These are phyloP conservation scores for Jaculus jaculus DNA, from an alignment of 2,113 vertebrate species.

Conservation along the genomic window DNA sequence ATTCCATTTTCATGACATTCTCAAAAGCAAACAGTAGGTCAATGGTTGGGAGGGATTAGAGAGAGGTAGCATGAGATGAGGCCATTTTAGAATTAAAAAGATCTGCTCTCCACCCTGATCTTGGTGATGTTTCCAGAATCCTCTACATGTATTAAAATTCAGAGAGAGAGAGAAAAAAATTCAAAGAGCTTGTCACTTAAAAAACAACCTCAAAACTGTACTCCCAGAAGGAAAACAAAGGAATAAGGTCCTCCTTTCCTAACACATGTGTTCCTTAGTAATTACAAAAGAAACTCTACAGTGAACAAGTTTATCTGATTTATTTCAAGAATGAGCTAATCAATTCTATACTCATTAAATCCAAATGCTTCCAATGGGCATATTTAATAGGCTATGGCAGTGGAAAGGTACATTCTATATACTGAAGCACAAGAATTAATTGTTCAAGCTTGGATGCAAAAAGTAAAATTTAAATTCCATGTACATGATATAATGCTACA, in stretches of 20 bases:
- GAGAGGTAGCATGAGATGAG: rapidly evolving
- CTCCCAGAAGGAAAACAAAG: not conserved
- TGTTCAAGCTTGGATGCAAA: slow-evolving; percentile 42
- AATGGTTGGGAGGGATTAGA: not conserved
- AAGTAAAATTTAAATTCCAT: slow-evolving; percentile 58
- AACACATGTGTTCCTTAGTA: not conserved
- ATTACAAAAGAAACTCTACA: slow-evolving; percentile 14
- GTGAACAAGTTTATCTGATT: not conserved
- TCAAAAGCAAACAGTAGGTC: not conserved
- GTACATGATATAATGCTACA: slow-evolving; percentile 5
- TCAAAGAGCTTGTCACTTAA: not conserved
- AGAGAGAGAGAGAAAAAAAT: too few relatives aligned
- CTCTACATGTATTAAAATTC: not conserved
- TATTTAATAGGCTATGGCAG: not conserved
- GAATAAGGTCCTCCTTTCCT: not conserved
- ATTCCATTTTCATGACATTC: not conserved
- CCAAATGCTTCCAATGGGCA: slow-evolving; percentile 37
- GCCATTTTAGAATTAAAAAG: not conserved
- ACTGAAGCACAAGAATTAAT: slow-evolving; percentile 29
- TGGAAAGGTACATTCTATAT: not conserved
- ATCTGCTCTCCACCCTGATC: not conserved
- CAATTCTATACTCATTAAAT: slow-evolving; percentile 25
- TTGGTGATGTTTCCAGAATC: not conserved
- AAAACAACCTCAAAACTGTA: slow-evolving; percentile 5
- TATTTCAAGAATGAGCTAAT: slow-evolving; percentile 47